Evolutionary conservation across 2,888 invertebrate species (phyloP).

Genomic region (Trissolcus japonicus): DNA sequence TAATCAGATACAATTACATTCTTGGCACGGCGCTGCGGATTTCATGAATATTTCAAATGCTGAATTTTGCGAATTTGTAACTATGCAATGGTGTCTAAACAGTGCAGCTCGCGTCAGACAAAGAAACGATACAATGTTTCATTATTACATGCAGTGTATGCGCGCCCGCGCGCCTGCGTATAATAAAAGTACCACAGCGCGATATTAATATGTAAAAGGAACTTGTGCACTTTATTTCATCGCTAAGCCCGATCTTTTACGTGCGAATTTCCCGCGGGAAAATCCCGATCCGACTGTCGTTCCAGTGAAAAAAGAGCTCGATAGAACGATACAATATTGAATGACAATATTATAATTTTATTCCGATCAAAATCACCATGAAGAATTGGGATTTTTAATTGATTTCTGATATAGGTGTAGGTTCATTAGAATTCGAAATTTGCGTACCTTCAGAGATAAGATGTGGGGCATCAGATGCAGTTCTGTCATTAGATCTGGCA

Average conservation of each 20-base stretch:
- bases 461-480: not conserved
- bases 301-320: constrained; percentile 26
- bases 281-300: constrained; percentile 37
- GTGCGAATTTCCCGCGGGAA: constrained; percentile 51
- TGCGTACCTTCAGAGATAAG: constrained; percentile 25
- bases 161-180: constrained; percentile 18
- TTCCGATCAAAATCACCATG: not conserved
- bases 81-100: constrained; percentile 18
- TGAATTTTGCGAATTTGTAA: constrained; percentile 34
- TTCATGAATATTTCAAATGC: constrained; percentile 37
- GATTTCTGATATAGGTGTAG: not conserved
- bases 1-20: constrained; percentile 44
- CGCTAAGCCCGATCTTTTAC: constrained; percentile 52
- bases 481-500: constrained; percentile 75
- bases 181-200: constrained; percentile 63
- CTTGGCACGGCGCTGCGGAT: constrained; percentile 20
- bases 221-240: constrained; percentile 61
- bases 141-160: constrained; percentile 38
- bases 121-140: constrained; percentile 34
- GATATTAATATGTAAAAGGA: constrained; percentile 67
- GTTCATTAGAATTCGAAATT: not conserved
- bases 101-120: constrained; percentile 13
- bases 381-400: no score
- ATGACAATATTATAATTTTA: constrained; percentile 1
- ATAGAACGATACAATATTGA: constrained; percentile 29